Evolutionary conservation across 1,140 invertebrate species (phyloP).

Genomic region (Centruroides vittatus): DNA sequence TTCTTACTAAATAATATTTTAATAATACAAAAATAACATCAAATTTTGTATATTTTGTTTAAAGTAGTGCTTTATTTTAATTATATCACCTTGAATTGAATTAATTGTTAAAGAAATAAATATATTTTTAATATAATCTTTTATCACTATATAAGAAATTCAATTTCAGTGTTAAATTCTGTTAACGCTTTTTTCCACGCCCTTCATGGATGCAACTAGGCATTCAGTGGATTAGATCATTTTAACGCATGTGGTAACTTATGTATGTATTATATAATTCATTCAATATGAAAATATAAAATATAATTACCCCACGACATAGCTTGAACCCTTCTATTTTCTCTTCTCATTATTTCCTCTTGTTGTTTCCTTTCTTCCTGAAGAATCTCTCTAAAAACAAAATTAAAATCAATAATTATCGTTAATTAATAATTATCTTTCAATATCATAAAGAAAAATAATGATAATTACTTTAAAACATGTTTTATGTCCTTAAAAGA

Average conservation of each 20-base stretch:
- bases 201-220: no score
- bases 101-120: no score
- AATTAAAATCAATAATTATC: background rate
- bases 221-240: no score
- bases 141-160: no score
- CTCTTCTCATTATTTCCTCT: slow-evolving; percentile 72
- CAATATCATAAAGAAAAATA: background rate
- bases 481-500: slow-evolving; percentile 78
- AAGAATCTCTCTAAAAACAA: slow-evolving; percentile 62
- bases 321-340: slow-evolving; percentile 73
- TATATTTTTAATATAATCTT: no score
- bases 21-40: no score
- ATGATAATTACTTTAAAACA: slow-evolving; percentile 51
- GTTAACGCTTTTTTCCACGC: no score
- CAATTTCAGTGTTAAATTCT: no score
- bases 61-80: no score
- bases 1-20: no score
- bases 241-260: background rate
- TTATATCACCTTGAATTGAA: no score
- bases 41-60: no score
- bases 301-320: slow-evolving; percentile 58
- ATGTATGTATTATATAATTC: background rate
- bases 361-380: slow-evolving; percentile 71
- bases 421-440: background rate
- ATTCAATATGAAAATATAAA: background rate